Conservation (phyloP, 2,113 vertebrate species). For the Diglossa brunneiventris region DNA sequence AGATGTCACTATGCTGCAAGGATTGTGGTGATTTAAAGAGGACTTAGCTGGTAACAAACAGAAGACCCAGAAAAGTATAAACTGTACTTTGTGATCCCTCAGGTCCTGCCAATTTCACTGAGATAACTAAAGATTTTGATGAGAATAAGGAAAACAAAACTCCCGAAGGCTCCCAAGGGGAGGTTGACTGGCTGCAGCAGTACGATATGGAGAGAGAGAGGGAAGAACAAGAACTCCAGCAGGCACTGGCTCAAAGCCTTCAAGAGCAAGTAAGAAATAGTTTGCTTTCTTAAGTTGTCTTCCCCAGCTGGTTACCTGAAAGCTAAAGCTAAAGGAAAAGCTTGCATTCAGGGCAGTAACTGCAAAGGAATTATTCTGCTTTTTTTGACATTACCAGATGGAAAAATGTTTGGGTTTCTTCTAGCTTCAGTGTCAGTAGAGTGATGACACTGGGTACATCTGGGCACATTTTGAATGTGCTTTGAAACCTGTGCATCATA, state of each 20-base stretch:
- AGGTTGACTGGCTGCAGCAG: slow-evolving; percentile 95
- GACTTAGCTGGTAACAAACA: not conserved
- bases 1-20: slow-evolving; percentile 52
- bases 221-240: slow-evolving; percentile 96
- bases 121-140: slow-evolving; percentile 88
- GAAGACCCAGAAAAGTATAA: not conserved
- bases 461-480: not conserved
- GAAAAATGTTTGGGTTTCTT: not conserved
- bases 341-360: not conserved
- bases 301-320: not conserved
- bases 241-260: slow-evolving; percentile 95
- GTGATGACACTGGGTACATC: not conserved
- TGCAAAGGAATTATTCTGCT: not conserved
- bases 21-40: not conserved
- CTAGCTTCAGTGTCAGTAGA: not conserved
- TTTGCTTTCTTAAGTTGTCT: not conserved
- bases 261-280: slow-evolving; percentile 89
- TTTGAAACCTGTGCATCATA: not conserved
- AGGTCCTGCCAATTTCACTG: slow-evolving; percentile 74
- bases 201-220: slow-evolving; percentile 91
- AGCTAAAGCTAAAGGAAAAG: not conserved
- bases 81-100: slow-evolving; percentile 33
- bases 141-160: slow-evolving; percentile 99
- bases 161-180: slow-evolving; percentile 86
- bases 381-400: not conserved